Evolutionary conservation across 2,797 vertebrate genomes (phyloP).

Genomic region (Euthynnus affinis): DNA sequence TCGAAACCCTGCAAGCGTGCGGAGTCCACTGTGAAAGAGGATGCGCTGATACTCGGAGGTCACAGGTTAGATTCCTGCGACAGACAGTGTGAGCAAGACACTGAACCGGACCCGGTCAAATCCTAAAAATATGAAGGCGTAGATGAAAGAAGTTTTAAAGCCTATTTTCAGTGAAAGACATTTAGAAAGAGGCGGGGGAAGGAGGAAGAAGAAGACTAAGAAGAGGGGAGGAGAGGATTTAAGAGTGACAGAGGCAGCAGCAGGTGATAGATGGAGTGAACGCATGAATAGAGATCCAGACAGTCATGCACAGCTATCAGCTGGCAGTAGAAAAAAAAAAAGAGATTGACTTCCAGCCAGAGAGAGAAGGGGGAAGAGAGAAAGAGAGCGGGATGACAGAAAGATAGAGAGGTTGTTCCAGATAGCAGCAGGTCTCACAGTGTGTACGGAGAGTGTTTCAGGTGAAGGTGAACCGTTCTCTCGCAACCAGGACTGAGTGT

Average conservation of each 20-base stretch:
- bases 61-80: conserved; percentile 30
- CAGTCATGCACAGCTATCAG: conserved; percentile 78
- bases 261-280: conserved; percentile 80
- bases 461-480: conserved; percentile 80
- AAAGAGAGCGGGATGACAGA: conserved; percentile 69
- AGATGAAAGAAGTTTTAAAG: conserved; percentile 32
- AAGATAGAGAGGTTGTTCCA: conserved; percentile 78
- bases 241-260: conserved; percentile 69
- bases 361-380: conserved; percentile 36
- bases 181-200: conserved; percentile 23
- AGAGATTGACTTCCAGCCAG: conserved; percentile 74
- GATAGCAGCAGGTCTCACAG: conserved; percentile 79
- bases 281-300: conserved; percentile 78
- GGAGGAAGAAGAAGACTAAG: conserved; percentile 3
- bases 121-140: conserved; percentile 25
- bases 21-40: background rate
- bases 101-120: background rate
- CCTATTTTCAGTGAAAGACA: conserved; percentile 32
- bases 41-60: background rate
- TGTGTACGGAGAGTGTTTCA: conserved; percentile 69
- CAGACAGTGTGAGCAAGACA: conserved; percentile 16
- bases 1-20: conserved; percentile 8
- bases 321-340: conserved; percentile 76
- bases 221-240: conserved; percentile 27
- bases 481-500: conserved; percentile 53